Percentiles rank a stretch among this genome's conserved stretches.
phyloP scores from a whole-genome alignment of 64 coral and sea anemone species.

The Astreopora myriophthalma region DNA sequence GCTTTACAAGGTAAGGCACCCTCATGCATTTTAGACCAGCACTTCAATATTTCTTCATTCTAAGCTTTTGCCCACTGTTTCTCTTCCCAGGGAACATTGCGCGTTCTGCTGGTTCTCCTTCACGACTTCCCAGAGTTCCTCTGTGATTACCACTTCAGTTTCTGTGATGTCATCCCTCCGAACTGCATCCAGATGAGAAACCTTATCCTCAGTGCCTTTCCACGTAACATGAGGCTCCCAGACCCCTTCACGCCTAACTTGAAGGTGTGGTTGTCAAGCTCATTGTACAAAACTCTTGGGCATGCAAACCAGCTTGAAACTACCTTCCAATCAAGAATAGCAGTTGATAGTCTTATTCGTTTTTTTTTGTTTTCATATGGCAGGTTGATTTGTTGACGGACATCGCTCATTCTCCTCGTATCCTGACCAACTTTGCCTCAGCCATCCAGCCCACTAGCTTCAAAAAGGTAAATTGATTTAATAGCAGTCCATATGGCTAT shows the following conservation, averaged over 20 bases:
- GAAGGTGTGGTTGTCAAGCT: constrained; percentile 62
- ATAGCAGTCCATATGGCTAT: background rate
- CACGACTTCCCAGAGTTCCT: constrained; percentile 99
- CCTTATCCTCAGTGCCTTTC: constrained; percentile 95
- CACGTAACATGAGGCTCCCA: constrained; percentile 96
- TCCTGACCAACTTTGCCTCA: constrained; percentile 91
- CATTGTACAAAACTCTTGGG: background rate
- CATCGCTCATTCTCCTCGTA: constrained; percentile 96
- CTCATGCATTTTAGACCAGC: background rate
- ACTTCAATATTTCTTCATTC: background rate
- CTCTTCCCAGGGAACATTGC: constrained; percentile 83
- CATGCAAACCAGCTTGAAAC: too few relatives aligned
- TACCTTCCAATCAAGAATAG: background rate
- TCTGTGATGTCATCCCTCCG: constrained; percentile 99
- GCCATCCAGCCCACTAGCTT: constrained; percentile 95
- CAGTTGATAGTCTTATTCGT: background rate
- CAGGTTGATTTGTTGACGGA: constrained; percentile 98
- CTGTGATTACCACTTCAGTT: constrained; percentile 99
- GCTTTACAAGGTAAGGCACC: constrained; percentile 85
- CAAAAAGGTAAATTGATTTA: constrained; percentile 76
- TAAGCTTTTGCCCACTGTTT: background rate
- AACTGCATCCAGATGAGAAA: constrained; percentile 99
- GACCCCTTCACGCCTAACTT: constrained; percentile 99
- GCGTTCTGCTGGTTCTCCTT: constrained; percentile 90
- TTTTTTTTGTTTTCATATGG: background rate